phyloP scores from a whole-genome alignment of 2,797 vertebrate species.

The Anas georgica region DNA sequence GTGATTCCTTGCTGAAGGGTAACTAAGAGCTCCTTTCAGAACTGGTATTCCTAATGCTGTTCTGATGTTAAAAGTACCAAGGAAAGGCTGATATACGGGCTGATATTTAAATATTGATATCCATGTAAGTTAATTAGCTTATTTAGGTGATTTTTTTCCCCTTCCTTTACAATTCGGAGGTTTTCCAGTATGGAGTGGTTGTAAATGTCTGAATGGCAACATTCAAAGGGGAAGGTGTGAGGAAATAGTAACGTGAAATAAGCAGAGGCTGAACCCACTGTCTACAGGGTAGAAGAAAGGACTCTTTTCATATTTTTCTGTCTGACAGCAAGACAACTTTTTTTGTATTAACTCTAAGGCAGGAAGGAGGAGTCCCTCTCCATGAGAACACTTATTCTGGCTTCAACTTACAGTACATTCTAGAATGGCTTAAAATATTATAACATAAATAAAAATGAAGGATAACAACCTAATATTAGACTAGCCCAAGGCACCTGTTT shows the following conservation, averaged over 20 bases:
- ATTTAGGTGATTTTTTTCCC: neutral
- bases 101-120: neutral
- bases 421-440: neutral
- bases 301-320: neutral
- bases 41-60: neutral
- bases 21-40: neutral
- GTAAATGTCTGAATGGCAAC: neutral
- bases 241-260: neutral
- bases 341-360: neutral
- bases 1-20: neutral
- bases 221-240: neutral
- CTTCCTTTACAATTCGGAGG: neutral
- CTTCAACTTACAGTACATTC: neutral
- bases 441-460: conserved; percentile 6
- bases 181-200: neutral
- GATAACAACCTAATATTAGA: conserved; percentile 3
- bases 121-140: neutral
- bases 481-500: conserved; percentile 51
- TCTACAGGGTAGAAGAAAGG: neutral
- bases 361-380: neutral
- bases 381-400: neutral
- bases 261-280: neutral
- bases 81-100: neutral
- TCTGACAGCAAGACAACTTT: neutral
- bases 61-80: neutral